These are phyloP conservation scores for Eueides isabella DNA, from an alignment of 1,140 invertebrate genomes.

Conservation along the genomic window DNA sequence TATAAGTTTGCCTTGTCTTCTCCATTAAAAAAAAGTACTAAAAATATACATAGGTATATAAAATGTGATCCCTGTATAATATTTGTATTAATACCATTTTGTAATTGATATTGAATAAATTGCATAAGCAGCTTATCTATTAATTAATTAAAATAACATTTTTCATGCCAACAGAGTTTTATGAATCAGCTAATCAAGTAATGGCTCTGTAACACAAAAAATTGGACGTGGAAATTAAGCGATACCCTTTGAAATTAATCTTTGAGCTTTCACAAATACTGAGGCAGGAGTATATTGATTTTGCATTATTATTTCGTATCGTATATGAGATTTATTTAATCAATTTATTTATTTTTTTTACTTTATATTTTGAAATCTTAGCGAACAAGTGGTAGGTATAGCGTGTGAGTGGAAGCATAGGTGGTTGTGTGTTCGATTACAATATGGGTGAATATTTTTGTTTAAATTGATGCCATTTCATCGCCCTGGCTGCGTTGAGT, in stretches of 20 bases:
- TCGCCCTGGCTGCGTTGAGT: too few relatives aligned
- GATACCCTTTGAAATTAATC: neutral
- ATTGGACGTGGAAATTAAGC: neutral
- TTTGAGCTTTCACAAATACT: neutral
- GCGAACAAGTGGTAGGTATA: too few relatives aligned
- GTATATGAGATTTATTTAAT: neutral
- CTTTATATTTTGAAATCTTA: neutral
- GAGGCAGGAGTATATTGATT: neutral
- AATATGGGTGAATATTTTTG: neutral
- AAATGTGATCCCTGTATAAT: neutral
- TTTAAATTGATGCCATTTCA: too few relatives aligned
- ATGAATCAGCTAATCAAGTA: neutral
- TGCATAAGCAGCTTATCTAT: neutral
- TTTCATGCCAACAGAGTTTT: neutral
- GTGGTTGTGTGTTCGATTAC: neutral
- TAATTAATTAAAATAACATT: neutral
- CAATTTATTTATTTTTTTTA: neutral
- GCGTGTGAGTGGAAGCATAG: too few relatives aligned
- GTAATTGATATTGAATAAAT: neutral
- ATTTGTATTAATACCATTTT: neutral
- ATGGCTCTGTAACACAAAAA: neutral
- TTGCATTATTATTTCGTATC: neutral
- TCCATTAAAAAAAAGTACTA: too few relatives aligned
- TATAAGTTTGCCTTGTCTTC: too few relatives aligned
- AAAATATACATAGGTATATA: too few relatives aligned